Evolutionary conservation across 2,797 vertebrate species (phyloP).

Genomic region (Poecilia wingei): DNA sequence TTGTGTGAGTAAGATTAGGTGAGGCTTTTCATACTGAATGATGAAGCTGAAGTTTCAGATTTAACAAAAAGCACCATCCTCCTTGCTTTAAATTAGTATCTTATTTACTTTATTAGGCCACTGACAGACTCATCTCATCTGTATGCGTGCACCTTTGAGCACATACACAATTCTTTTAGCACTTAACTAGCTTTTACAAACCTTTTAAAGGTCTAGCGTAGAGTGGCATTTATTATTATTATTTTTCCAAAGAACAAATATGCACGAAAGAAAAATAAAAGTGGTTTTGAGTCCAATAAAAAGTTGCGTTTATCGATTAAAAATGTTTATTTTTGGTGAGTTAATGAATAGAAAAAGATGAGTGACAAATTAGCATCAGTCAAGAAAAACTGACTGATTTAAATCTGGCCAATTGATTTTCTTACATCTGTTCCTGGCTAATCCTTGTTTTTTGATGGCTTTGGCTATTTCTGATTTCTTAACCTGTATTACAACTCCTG

Average conservation of each 20-base stretch:
- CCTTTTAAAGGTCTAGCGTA: not conserved
- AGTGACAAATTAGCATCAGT: not conserved
- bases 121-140: conserved; percentile 40
- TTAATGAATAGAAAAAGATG: not conserved
- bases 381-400: not conserved
- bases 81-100: conserved; percentile 71
- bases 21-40: conserved; percentile 57
- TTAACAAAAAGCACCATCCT: conserved; percentile 53
- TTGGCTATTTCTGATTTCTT: not conserved
- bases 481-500: not conserved
- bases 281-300: not conserved
- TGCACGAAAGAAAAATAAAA: not conserved
- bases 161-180: conserved; percentile 6
- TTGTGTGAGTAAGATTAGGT: conserved; percentile 56
- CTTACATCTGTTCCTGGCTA: not conserved
- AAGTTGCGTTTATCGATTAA: not conserved
- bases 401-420: not conserved
- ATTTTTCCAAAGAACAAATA: not conserved
- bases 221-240: conserved; percentile 6
- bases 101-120: conserved; percentile 64
- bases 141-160: not conserved
- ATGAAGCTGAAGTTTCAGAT: conserved; percentile 70
- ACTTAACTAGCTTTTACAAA: not conserved
- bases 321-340: not conserved
- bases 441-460: not conserved